A percentile compares a stretch with the other conserved stretches of the same genome.
Evolutionary conservation across 1,140 invertebrate species (phyloP).

Genomic region (Atopsyche davidsoni): DNA sequence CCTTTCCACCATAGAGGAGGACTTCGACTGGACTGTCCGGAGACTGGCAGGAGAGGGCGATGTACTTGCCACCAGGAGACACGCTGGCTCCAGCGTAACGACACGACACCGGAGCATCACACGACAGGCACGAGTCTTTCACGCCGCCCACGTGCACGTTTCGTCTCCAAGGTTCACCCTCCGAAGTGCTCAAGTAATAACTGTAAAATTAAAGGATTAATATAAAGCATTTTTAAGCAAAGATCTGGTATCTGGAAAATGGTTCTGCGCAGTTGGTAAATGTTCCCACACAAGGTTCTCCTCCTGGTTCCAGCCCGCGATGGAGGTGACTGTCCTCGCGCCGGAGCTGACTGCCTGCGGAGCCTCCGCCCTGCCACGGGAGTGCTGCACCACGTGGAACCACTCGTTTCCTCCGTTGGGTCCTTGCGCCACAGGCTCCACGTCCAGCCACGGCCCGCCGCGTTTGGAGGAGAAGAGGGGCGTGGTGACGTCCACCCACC

Average conservation of each 20-base stretch:
- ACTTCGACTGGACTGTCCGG: conserved; percentile 46
- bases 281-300: conserved; percentile 37
- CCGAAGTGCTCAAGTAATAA: conserved; percentile 48
- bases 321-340: conserved; percentile 41
- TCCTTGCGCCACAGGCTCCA: conserved; percentile 35
- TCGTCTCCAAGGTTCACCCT: conserved; percentile 41
- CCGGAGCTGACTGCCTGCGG: conserved; percentile 33
- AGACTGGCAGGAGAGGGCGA: conserved; percentile 41
- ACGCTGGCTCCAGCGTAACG: conserved; percentile 50
- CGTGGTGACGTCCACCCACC: conserved; percentile 43
- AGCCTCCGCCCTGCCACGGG: conserved; percentile 37
- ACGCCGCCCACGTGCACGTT: conserved; percentile 47
- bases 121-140: conserved; percentile 44
- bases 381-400: conserved; percentile 43
- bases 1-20: conserved; percentile 38
- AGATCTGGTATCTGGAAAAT: not conserved
- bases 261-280: not conserved
- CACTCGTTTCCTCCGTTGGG: conserved; percentile 35
- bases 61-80: conserved; percentile 50
- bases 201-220: conserved; percentile 28
- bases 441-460: conserved; percentile 37
- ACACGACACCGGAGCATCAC: conserved; percentile 41
- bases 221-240: not conserved
- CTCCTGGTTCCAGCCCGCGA: conserved; percentile 45
- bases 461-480: conserved; percentile 36